Conservation (phyloP, 30 jellyfish, hydroid and myxozoan genomes). For the Hydractinia symbiolongicarpus region DNA sequence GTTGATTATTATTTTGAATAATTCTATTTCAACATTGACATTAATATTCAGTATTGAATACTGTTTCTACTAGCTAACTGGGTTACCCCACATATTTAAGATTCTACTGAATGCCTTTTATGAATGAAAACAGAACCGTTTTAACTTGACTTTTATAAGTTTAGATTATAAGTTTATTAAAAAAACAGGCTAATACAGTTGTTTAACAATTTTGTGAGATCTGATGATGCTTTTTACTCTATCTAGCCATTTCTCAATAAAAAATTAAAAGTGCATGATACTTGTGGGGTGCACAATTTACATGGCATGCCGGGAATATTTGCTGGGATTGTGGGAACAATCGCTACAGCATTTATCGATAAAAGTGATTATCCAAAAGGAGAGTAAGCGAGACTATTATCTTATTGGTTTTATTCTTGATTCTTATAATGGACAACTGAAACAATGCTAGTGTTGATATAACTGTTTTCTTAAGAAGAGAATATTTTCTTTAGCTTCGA, state of each 20-base stretch:
- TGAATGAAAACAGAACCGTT: no score
- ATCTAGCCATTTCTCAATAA: slow-evolving; percentile 65
- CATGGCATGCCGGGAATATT: slow-evolving; percentile 94
- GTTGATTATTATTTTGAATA: not conserved
- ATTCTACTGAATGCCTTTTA: no score
- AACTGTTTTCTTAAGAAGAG: no score
- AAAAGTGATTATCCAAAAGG: slow-evolving; percentile 36
- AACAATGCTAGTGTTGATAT: no score
- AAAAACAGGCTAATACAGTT: no score
- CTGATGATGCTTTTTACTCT: not conserved
- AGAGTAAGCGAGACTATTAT: not conserved
- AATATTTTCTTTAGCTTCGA: no score
- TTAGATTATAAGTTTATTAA: no score
- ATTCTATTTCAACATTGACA: not conserved
- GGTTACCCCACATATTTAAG: no score
- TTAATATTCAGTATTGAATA: not conserved
- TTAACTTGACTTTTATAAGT: no score
- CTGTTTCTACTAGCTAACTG: no score
- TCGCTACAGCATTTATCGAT: slow-evolving; percentile 76
- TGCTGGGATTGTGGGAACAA: slow-evolving; percentile 67
- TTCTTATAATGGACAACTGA: no score
- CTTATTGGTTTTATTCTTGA: not conserved
- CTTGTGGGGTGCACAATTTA: slow-evolving; percentile 95
- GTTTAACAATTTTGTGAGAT: not conserved
- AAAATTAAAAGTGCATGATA: slow-evolving; percentile 58